Base-by-base conservation (phyloP, 2,113 vertebrate species). In the Anas platyrhynchos region DNA sequence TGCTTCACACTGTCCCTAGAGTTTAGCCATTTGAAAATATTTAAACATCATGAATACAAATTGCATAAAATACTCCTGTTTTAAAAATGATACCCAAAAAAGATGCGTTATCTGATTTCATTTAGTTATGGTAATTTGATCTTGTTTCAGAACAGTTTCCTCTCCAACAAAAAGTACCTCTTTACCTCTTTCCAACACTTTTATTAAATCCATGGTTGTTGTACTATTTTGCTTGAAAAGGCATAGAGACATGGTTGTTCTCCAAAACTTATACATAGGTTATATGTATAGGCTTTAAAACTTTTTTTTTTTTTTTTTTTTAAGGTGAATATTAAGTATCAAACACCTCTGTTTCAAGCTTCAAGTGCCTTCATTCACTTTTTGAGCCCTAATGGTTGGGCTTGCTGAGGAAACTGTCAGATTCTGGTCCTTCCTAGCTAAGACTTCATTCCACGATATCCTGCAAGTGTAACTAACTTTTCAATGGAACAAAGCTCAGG, bases 51-150 rank as follows among this genome's bases (percentile, higher is more conserved):
- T 3, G 3, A 93, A 80, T 85, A 79, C 32, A 91, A 77, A 80
- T 62, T 73, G 1, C 46, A 63, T 92, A 80, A 94, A 66, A 78
- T 52, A 87, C 72, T 94, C 15, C 14, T 65, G 6, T 0, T 0
- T 87, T 69, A 85, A 50, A 75, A 80, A 43, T 43, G 63, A 29
- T 62, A 59, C 2, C 5, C 6, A 77, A 82, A 87, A 18, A 77
- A 77, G 23, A 27, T n/a, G 11, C 25, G 41, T 73, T 94, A 55
- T 85, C 74, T 36, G 55, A 32, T 83, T 93, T 94, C 20, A 80
- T 91, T 85, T 89, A 93, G 13, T 27, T 74, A 15, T 48, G 62
- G 41, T 88, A 89, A 89, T 77, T 81, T 95, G 84, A 83, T 83
- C 31, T 66, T 77, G 36, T 52, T 91, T 93, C 61, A 78, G 22